Evolutionary conservation across 35 echinoderm and acorn worm species (phyloP), one percentile per base, ranked within the genome.

Genomic region (Strongylocentrotus purpuratus): DNA sequence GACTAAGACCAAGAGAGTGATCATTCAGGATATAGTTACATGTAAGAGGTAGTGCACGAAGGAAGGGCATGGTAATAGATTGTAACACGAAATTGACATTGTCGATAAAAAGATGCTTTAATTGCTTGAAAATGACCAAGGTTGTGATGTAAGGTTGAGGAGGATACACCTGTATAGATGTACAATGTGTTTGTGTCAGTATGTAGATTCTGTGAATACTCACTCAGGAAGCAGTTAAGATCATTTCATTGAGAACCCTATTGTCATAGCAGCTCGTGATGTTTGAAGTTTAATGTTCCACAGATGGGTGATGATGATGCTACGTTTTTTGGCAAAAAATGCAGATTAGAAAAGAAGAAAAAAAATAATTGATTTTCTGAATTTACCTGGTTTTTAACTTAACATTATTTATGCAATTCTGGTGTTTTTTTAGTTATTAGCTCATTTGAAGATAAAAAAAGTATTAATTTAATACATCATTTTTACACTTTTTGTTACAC

Each of bases 51-150:
- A n/a, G 20, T 78, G 25, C 61, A 71, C 6, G 61, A 18, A 78
- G 50, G 50, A 12, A 55, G 15, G 0, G 9, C 50, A 15, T 55
- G 50, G 11, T 55, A 15, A 15, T 10, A 78, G 65, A 5, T 59
- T 28, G 65, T 28, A 78, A 78, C 22, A 7, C 20, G 65, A 7
- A 78, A 28, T 22, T 78, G 65, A 22, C 65, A 78, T 78, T 55
- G 22, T n/a, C 4, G 22, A 5, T 78, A n/a, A 22, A 1, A n/a
- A 78, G 65, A 78, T 78, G 65, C 65, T 28, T 78, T 78, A 28
- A 28, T 14, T 78, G 65, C 65, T 78, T 78, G 65, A 78, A 78
- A 78, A 78, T 78, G 65, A 78, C 65, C 65, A 78, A 78, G 65
- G 65, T 78, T 78, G 20, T 78, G 25, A 28, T n/a, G 28, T 55